Conservation (phyloP, 2,797 vertebrate genomes). For the Streptopelia turtur region DNA sequence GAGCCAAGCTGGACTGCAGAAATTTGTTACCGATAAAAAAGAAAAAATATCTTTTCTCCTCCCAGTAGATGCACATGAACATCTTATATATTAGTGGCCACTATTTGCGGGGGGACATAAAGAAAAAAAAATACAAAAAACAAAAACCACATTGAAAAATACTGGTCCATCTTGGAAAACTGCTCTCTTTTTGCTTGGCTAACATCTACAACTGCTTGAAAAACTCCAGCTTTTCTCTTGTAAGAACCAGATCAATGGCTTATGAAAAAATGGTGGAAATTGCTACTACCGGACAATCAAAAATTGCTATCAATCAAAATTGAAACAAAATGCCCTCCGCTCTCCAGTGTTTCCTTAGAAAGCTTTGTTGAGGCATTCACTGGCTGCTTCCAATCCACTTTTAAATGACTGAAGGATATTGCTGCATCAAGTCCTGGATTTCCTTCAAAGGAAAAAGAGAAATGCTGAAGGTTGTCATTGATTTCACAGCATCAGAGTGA, state of each 20-base stretch:
- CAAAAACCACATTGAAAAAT: not conserved
- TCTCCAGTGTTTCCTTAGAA: constrained; percentile 21
- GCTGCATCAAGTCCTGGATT: not conserved
- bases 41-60: not conserved
- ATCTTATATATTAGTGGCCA: constrained; percentile 55
- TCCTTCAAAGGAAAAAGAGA: constrained; percentile 4
- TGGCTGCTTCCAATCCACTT: not conserved
- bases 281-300: not conserved
- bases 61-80: constrained; percentile 38
- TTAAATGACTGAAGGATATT: not conserved
- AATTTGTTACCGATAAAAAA: not conserved
- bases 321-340: not conserved
- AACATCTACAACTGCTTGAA: not conserved
- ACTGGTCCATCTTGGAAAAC: not conserved
- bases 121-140: too few relatives aligned
- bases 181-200: not conserved
- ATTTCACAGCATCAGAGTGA: not conserved
- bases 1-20: not conserved
- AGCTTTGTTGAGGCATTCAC: not conserved
- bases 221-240: not conserved
- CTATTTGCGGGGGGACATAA: not conserved
- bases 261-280: not conserved
- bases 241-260: not conserved
- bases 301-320: not conserved
- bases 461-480: not conserved